Percentiles rank a stretch among this genome's conserved stretches.
These are phyloP conservation scores for Temnothorax nylanderi DNA, from an alignment of 1,140 invertebrate species.

Conservation along the genomic window DNA sequence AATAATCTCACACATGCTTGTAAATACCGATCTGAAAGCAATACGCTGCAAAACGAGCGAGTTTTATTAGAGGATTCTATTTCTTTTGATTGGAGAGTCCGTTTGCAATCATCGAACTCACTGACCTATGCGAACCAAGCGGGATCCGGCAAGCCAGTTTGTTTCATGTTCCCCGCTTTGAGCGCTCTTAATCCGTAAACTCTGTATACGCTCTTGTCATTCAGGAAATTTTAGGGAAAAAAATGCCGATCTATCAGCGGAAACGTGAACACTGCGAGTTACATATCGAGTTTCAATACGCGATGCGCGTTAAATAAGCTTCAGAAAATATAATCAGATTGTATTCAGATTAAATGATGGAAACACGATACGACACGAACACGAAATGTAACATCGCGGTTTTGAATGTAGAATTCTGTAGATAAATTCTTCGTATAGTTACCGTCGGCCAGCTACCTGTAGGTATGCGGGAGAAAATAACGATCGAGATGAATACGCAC, in stretches of 20 bases:
- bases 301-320: not conserved
- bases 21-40: slow-evolving; percentile 24
- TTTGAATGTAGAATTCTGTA: not conserved
- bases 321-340: not conserved
- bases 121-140: not conserved
- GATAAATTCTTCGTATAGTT: not conserved
- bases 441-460: not conserved
- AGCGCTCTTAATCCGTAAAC: slow-evolving; percentile 49
- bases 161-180: slow-evolving; percentile 35
- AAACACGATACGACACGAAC: not conserved
- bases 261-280: not conserved
- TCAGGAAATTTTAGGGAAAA: slow-evolving; percentile 39
- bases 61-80: slow-evolving; percentile 38
- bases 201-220: not conserved
- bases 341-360: not conserved
- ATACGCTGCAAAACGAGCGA: slow-evolving; percentile 24
- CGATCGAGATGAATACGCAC: slow-evolving; percentile 17
- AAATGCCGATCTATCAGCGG: not conserved
- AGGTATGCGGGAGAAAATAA: not conserved
- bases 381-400: not conserved
- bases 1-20: slow-evolving; percentile 6
- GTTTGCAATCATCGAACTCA: slow-evolving; percentile 17
- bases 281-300: not conserved
- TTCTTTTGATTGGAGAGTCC: slow-evolving; percentile 44
- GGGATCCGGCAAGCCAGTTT: not conserved